A percentile compares a stretch with the other conserved stretches of the same genome.
These are phyloP conservation scores for Amphiduros pacificus DNA, from an alignment of 2,888 invertebrate genomes.

Conservation along the genomic window DNA sequence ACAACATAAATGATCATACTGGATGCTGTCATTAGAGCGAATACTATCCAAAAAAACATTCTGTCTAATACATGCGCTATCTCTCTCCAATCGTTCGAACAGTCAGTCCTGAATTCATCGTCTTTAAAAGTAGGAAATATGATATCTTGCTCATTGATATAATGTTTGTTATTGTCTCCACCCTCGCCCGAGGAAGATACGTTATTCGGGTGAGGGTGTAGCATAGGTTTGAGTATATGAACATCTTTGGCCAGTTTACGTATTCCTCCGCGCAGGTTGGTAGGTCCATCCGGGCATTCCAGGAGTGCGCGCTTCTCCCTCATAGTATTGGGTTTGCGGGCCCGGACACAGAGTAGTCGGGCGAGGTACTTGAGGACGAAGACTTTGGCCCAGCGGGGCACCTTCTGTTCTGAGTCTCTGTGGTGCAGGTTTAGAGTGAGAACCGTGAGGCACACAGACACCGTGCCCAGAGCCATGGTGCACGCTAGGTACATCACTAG, in stretches of 20 bases:
- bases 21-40: conserved; percentile 30
- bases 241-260: conserved; percentile 24
- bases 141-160: background rate
- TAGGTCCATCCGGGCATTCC: conserved; percentile 5
- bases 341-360: conserved; percentile 25
- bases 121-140: conserved; percentile 9
- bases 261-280: conserved; percentile 22
- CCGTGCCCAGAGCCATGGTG: conserved; percentile 34
- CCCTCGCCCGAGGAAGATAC: no score
- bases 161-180: no score
- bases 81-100: conserved; percentile 30
- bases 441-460: conserved; percentile 33
- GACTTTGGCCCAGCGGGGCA: conserved; percentile 28
- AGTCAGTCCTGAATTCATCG: conserved; percentile 13
- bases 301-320: conserved; percentile 6
- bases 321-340: conserved; percentile 26
- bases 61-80: conserved; percentile 33
- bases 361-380: conserved; percentile 30
- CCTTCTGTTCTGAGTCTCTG: conserved; percentile 26
- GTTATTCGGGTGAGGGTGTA: conserved; percentile 11
- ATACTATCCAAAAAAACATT: conserved; percentile 33
- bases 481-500: conserved; percentile 35
- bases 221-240: conserved; percentile 25
- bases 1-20: conserved; percentile 29
- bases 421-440: conserved; percentile 34